phyloP scores from a whole-genome alignment of 2,888 invertebrate species.

The Prosapia bicincta region DNA sequence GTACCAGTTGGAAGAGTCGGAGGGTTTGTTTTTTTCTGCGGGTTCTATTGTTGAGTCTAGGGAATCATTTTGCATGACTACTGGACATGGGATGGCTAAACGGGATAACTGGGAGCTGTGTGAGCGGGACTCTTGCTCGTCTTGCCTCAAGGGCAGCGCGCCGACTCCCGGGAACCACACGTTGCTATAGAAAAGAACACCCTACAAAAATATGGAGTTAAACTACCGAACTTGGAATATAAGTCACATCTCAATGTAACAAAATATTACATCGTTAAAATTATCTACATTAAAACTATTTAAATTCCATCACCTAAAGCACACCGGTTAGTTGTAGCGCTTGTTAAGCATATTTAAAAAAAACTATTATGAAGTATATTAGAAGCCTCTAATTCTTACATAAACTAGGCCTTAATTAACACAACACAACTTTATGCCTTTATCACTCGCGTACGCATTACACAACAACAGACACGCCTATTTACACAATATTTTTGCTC shows the following conservation, averaged over 20 bases:
- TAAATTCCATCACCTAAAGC: too few species aligned
- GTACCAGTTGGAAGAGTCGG: slow-evolving; percentile 17
- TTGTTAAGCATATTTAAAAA: neutral
- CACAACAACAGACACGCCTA: neutral
- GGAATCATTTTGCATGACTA: slow-evolving; percentile 30
- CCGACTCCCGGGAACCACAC: slow-evolving; percentile 43
- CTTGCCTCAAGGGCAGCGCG: slow-evolving; percentile 40
- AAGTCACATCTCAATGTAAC: slow-evolving; percentile 6
- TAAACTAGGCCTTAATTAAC: neutral
- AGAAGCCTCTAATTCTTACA: neutral
- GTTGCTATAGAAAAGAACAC: slow-evolving; percentile 29
- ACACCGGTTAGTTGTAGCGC: too few species aligned
- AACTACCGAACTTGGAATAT: neutral
- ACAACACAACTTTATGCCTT: neutral
- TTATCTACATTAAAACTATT: neutral
- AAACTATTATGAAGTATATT: neutral
- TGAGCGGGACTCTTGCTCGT: slow-evolving; percentile 33
- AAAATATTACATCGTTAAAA: neutral
- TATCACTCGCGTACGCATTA: neutral
- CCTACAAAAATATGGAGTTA: neutral
- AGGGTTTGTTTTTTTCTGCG: slow-evolving; percentile 7
- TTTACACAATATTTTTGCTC: neutral
- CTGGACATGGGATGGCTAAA: slow-evolving; percentile 32
- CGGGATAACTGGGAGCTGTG: slow-evolving; percentile 30
- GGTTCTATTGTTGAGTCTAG: slow-evolving; percentile 9